Conservation (phyloP, 2,888 invertebrate species). For the Lochmaea crataegi region DNA sequence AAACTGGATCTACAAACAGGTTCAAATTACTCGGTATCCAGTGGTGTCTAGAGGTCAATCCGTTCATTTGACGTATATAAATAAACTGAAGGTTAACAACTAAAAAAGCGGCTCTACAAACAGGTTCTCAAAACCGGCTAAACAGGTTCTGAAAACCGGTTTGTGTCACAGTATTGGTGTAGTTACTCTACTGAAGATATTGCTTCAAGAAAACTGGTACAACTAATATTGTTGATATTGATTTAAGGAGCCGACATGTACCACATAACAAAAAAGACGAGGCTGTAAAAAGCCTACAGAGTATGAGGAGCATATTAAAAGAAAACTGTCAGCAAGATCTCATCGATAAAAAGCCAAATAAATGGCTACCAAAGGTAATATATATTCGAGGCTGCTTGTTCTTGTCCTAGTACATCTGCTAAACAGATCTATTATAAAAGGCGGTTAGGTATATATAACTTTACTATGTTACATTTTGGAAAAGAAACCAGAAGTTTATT, state of each 20-base stretch:
- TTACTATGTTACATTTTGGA: constrained; percentile 1
- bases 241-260: neutral
- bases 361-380: neutral
- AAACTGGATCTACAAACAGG: no score
- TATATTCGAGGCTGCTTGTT: neutral
- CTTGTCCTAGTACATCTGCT: neutral
- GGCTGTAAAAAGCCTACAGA: neutral
- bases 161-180: no score
- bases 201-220: neutral
- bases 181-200: no score
- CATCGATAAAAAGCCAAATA: neutral
- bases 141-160: no score
- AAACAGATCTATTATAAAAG: constrained; percentile 1
- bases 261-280: constrained; percentile 4
- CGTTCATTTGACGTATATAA: no score
- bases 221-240: constrained; percentile 2
- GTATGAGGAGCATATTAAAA: neutral
- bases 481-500: neutral
- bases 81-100: no score
- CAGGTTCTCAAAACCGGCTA: no score
- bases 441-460: neutral
- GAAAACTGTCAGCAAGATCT: neutral
- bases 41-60: no score
- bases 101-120: no score
- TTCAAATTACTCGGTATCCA: no score